Evolutionary conservation across 2,888 invertebrate species (phyloP).

Genomic region (Troglohyphantes excavatus): DNA sequence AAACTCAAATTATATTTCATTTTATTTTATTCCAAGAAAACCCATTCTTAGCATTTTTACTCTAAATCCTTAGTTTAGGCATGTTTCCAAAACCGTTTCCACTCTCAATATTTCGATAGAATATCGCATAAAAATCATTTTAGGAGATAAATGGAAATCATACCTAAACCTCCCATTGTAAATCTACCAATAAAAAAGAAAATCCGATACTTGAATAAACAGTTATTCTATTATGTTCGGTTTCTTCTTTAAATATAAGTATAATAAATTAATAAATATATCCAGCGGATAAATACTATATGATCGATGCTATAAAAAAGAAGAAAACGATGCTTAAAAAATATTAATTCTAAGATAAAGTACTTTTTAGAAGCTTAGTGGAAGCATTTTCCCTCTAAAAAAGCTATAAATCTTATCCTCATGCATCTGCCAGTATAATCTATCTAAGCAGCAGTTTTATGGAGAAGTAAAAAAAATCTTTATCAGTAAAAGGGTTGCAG

Average conservation of each 20-base stretch:
- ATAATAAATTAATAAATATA: slow-evolving; percentile 19
- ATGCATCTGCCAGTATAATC: slow-evolving; percentile 40
- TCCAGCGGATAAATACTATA: slow-evolving; percentile 10
- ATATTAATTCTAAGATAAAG: neutral
- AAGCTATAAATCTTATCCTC: slow-evolving; percentile 28
- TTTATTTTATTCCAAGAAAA: too few relatives aligned
- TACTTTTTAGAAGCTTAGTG: neutral
- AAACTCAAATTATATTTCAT: too few relatives aligned
- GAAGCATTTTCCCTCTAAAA: neutral
- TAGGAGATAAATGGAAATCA: neutral
- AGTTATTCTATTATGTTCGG: neutral
- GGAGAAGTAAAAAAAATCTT: neutral
- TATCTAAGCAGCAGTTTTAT: slow-evolving; percentile 7
- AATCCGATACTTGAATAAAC: too few relatives aligned
- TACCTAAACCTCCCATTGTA: too few relatives aligned
- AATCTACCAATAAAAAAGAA: too few relatives aligned
- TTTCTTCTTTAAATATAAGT: neutral
- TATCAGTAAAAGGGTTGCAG: neutral
- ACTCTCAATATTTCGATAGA: neutral
- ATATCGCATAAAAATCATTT: neutral
- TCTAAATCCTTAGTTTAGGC: too few relatives aligned
- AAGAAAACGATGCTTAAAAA: neutral
- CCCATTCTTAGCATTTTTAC: too few relatives aligned
- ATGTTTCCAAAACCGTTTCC: neutral
- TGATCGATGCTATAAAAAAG: slow-evolving; percentile 7